Conservation (phyloP, 2,888 invertebrate species). For the Lochmaea capreae region DNA sequence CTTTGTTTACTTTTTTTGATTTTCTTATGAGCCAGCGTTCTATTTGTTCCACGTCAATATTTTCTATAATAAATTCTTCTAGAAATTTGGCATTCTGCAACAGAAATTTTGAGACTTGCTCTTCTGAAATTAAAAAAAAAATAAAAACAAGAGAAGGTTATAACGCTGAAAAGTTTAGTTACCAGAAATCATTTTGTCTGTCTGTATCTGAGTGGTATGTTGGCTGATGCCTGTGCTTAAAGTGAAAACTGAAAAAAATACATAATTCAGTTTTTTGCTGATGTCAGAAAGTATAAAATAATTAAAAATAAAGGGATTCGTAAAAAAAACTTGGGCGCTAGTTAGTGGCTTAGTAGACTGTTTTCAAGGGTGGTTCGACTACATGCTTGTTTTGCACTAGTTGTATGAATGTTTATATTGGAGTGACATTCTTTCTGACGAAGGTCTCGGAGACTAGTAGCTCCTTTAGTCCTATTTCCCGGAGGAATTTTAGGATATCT, state of each 20-base stretch:
- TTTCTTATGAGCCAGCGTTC: conserved; percentile 75
- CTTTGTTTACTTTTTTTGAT: conserved; percentile 67
- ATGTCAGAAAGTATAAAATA: too few relatives aligned
- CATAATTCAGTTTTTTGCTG: too few relatives aligned
- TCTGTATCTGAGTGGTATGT: background rate
- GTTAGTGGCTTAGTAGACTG: too few relatives aligned
- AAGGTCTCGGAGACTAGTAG: too few relatives aligned
- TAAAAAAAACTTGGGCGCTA: too few relatives aligned
- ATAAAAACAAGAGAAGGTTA: background rate
- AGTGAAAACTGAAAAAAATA: background rate
- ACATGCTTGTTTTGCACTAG: too few relatives aligned
- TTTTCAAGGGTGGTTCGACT: too few relatives aligned
- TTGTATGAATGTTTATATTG: too few relatives aligned
- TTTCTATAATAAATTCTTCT: conserved; percentile 73
- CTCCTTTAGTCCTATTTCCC: too few relatives aligned
- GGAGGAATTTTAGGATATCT: too few relatives aligned
- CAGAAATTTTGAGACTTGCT: conserved; percentile 69
- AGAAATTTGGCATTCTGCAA: conserved; percentile 74
- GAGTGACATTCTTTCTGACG: too few relatives aligned
- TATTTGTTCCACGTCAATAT: conserved; percentile 72
- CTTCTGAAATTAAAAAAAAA: conserved; percentile 51
- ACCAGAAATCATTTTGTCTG: background rate
- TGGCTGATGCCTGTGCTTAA: background rate
- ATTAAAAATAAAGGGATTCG: too few relatives aligned
- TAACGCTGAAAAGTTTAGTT: background rate